Evolutionary conservation across 2,113 vertebrate genomes (phyloP), one percentile per base, ranked within the genome.

Genomic region (Callithrix jacchus): DNA sequence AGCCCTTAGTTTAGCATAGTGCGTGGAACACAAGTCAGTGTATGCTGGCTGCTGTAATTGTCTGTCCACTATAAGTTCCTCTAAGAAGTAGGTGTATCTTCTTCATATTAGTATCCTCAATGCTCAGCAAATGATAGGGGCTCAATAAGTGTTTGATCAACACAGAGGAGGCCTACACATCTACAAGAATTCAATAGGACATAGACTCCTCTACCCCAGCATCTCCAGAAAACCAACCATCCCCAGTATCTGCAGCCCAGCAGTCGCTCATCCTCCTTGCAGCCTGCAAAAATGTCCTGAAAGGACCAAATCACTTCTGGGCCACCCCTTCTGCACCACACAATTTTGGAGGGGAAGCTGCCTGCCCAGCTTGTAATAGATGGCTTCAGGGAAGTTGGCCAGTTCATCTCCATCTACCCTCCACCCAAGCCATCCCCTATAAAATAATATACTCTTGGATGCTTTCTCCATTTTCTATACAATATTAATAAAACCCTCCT

Each of bases 121-220:
- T 64, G n/a, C 56, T 92, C 88, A 58, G 40, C 25, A 91, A 76
- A 82, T 71, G 21, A 66, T 40, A 25, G 6, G 6, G 32, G 10
- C 25, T 89, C 54, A 66, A 0, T 88, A 74, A 87, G 77, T 32
- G 42, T 66, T 42, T 79, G 49, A 74, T 47, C 56, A 58, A 37
- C 21, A 20, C 54, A 80, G 30, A 91, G 32, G n/a, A 76, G n/a
- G 81, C 2, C 16, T 89, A 20, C 70, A 20, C 52, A 58, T 17
- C 88, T 85, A 71, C 25, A 94, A 93, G 71, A 92, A 93, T 68
- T 89, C 52, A 87, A 18, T 9, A 77, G 47, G 68, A 89, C 80
- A 83, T 18, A 87, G 92, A 35, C 10, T 76, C 21, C 66, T 94
- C 37, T 37, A 6, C 58, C 49, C 42, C 16, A 52, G 9, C 32